Conservation (phyloP, 2,888 invertebrate genomes). For the Podotricha telesiphe region DNA sequence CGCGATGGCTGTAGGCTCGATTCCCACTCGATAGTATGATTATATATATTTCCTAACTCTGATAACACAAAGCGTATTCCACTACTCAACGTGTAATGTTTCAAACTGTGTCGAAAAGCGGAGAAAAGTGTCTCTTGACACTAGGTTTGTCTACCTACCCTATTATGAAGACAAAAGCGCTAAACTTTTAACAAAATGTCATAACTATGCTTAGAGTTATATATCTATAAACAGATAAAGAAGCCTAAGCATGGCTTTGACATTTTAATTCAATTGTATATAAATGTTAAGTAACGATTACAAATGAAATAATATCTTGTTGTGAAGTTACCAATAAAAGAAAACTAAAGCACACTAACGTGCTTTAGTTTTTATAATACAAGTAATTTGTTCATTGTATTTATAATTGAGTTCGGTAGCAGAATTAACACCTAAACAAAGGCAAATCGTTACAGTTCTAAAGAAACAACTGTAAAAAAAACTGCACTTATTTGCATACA, state of each 20-base stretch:
- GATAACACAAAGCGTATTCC: too few species aligned
- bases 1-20: too few species aligned
- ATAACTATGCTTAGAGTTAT: not conserved
- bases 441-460: slow-evolving; percentile 56
- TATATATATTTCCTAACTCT: too few species aligned
- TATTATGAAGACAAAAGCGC: too few species aligned
- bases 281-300: not conserved
- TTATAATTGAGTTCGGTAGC: slow-evolving; percentile 70
- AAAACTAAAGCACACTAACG: not conserved
- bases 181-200: too few species aligned
- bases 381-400: slow-evolving; percentile 56
- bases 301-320: not conserved
- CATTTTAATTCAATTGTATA: not conserved
- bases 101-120: too few species aligned
- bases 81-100: too few species aligned
- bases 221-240: too few species aligned
- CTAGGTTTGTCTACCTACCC: too few species aligned
- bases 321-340: not conserved
- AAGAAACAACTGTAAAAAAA: slow-evolving; percentile 52
- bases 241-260: too few species aligned
- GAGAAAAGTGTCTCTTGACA: too few species aligned
- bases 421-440: slow-evolving; percentile 54
- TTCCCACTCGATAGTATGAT: too few species aligned
- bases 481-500: slow-evolving; percentile 78
- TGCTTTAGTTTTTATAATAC: not conserved